Conservation (phyloP, 2,797 vertebrate species). For the Tiaroga cobitis region DNA sequence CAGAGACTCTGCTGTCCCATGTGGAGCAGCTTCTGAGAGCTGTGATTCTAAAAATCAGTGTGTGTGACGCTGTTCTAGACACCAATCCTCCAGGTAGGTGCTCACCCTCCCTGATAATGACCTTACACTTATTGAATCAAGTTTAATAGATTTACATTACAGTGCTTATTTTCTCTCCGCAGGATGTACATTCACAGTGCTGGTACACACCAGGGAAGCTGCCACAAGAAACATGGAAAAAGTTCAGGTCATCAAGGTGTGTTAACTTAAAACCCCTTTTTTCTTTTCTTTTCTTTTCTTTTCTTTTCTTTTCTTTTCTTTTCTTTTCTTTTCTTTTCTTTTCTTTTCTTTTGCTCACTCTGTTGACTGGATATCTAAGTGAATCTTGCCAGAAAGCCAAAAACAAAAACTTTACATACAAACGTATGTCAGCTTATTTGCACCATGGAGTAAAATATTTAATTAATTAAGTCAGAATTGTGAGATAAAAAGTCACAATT, state of each 20-base stretch:
- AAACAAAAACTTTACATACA: not conserved
- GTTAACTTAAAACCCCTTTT: not conserved
- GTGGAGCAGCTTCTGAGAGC: constrained; percentile 96
- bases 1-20: constrained; percentile 90
- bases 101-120: not conserved
- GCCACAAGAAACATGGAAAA: constrained; percentile 98
- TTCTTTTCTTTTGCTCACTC: not conserved
- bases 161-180: constrained; percentile 31
- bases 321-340: no score
- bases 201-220: constrained; percentile 95
- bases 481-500: not conserved
- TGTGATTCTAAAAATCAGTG: constrained; percentile 97
- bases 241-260: constrained; percentile 98
- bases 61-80: constrained; percentile 94
- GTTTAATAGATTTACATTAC: constrained; percentile 3
- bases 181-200: constrained; percentile 95
- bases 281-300: no score
- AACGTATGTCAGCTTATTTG: not conserved
- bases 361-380: not conserved
- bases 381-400: not conserved
- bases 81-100: constrained; percentile 92
- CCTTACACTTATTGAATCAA: not conserved
- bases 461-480: not conserved
- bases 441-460: not conserved
- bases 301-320: no score